phyloP scores from a whole-genome alignment of 2,797 vertebrate species.

The Sebastes iracundus region DNA sequence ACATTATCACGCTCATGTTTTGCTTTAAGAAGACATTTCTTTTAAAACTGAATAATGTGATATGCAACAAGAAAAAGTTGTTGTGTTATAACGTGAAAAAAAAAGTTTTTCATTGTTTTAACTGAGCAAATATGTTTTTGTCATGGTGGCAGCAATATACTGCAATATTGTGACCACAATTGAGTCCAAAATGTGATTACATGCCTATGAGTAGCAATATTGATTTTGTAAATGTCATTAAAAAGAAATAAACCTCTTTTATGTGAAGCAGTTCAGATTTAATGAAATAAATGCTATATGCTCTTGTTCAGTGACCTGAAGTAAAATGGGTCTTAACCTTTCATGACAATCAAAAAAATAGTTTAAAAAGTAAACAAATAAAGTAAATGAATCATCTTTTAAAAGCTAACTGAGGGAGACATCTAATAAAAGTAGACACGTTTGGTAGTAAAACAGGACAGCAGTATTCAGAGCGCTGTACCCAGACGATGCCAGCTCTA shows the following conservation, averaged over 20 bases:
- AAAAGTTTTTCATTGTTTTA: too few species aligned
- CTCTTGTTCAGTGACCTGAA: neutral
- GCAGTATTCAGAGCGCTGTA: neutral
- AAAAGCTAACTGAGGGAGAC: neutral
- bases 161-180: neutral
- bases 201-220: neutral
- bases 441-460: constrained; percentile 16
- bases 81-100: too few species aligned
- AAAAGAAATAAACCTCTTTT: neutral
- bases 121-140: neutral
- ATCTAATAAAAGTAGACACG: constrained; percentile 10
- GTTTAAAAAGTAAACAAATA: neutral
- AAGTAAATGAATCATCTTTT: neutral
- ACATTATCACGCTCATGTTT: too few species aligned
- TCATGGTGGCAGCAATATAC: neutral
- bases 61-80: too few species aligned
- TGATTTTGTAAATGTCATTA: neutral
- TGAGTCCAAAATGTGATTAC: neutral
- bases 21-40: too few species aligned
- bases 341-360: neutral
- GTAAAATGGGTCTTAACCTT: neutral
- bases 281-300: neutral
- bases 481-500: constrained; percentile 56
- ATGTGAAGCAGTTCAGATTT: neutral
- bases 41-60: neutral